Base-by-base conservation (phyloP, 2,797 vertebrate genomes). In the Ptychadena robeensis region DNA sequence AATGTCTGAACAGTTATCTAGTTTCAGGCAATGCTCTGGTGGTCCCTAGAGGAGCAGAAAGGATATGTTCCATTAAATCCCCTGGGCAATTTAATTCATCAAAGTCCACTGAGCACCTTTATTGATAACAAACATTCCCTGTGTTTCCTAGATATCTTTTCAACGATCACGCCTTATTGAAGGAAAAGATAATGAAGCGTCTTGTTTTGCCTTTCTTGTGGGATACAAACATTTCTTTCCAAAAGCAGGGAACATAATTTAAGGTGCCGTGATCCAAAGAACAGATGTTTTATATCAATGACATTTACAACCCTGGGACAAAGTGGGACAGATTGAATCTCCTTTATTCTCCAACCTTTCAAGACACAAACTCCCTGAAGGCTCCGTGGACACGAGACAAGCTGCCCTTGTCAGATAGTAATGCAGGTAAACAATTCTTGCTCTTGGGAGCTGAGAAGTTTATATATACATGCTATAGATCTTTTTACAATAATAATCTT, bases 221-320 rank as follows among this genome's bases (percentile, higher is more conserved):
- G 38, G 76, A 82, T 84, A 81, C 71, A 76, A 76, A 80, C 81
- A 61, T 80, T 83, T 76, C 66, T 31, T 80, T 76, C 72, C 65
- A 66, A 74, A 71, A 80, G 76, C 37, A 71, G 68, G 32, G 65
- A 72, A 75, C 78, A 81, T 80, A 53, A 74, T 76, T 82, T 71
- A 80, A 75, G 27, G 70, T 1, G 0, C 25, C 3, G 72, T 73
- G 67, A 83, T 76, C 68, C 31, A 69, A 35, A 59, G 73, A 59
- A 80, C 59, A 76, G 80, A 82, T 80, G 85, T 83, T 63, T 83
- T 77, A n/a, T 81, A 78, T 83, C 73, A 68, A 68, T 78, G 85
- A 81, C 81, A 83, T 83, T 82, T 80, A 80, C 85, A 86, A 80
- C 71, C 80, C 71, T 65, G 71, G 75, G 76, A 80, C 68, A 81